Base-by-base conservation (phyloP, 2,797 vertebrate genomes). In the Myiotriccus ornatus region DNA sequence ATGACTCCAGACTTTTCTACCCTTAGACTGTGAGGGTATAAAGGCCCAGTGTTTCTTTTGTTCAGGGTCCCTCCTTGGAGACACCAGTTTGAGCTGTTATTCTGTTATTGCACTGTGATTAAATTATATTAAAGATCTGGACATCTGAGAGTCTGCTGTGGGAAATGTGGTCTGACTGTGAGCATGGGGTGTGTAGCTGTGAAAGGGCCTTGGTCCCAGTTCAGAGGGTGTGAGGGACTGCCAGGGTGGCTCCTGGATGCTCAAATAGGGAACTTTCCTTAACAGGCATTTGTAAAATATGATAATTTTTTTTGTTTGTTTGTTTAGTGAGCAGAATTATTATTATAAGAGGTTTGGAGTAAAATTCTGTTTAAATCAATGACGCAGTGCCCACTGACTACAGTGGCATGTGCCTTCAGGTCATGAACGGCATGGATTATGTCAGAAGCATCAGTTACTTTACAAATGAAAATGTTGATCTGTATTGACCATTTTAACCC, bases 21-120 rank as follows among this genome's bases (percentile, higher is more conserved):
- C 1, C 13, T 49, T 17, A 2, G 7, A 62, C 32, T 37, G 22
- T 17, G 15, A 43, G 12, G 22, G 2, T n/a, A 6, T 24, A 23
- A 49, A 60, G 49, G 6, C 27, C 13, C 32, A 24, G 47, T 6
- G 12, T 6, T 20, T 55, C 35, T 37, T 49, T 46, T 60, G 6
- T 27, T 74, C 21, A 30, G 17, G 4, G 5, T 24, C 16, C 6
- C 12, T 25, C 39, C n/a, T 52, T 0, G 0, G 23, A 46, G 59
- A 20, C 16, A n/a, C 23, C 9, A 25, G 8, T 15, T 19, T 0
- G 3, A 67, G 60, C n/a, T 74, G 34, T 59, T 3, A 13, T 28
- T 37, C n/a, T 0, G 0, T 70, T 63, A 25, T 6, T 50, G 20
- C 28, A n/a, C 8, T 21, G 2, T 30, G 16, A 43, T 49, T 30